Conservation (phyloP, 2,888 invertebrate genomes). For the Prenolepis imparis region DNA sequence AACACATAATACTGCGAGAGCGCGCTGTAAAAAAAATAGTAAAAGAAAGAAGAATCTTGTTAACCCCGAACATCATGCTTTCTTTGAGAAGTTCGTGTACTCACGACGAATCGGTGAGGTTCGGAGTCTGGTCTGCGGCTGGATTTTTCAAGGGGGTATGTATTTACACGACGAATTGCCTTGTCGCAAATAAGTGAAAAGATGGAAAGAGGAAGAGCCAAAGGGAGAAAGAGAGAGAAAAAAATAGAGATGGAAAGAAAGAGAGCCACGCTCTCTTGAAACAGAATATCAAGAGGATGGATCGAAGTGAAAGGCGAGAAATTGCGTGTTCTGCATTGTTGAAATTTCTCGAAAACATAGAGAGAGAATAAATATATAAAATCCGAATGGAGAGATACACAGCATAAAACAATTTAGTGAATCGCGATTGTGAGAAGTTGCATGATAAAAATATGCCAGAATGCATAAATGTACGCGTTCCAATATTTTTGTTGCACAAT, state of each 20-base stretch:
- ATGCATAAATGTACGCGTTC: background rate
- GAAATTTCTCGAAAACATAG: background rate
- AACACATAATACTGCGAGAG: background rate
- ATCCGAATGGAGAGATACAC: background rate
- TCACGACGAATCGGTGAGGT: background rate
- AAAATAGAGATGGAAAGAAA: background rate
- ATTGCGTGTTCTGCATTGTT: background rate
- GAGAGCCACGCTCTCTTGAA: background rate
- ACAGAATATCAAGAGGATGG: conserved; percentile 27
- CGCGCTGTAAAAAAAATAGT: background rate
- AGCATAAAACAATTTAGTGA: background rate
- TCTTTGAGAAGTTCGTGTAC: background rate
- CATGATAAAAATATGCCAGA: background rate
- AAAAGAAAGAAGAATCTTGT: background rate
- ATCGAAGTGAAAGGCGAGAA: conserved; percentile 5
- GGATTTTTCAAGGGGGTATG: conserved; percentile 27
- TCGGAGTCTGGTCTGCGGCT: background rate
- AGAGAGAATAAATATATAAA: background rate
- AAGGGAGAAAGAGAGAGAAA: background rate
- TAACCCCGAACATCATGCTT: background rate
- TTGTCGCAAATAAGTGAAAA: conserved; percentile 47
- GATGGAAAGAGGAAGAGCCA: background rate
- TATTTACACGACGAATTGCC: conserved; percentile 56
- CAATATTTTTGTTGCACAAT: background rate
- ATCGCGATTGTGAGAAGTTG: background rate